Base-by-base conservation (phyloP, 2,797 vertebrate species). In the Notolabrus celidotus region DNA sequence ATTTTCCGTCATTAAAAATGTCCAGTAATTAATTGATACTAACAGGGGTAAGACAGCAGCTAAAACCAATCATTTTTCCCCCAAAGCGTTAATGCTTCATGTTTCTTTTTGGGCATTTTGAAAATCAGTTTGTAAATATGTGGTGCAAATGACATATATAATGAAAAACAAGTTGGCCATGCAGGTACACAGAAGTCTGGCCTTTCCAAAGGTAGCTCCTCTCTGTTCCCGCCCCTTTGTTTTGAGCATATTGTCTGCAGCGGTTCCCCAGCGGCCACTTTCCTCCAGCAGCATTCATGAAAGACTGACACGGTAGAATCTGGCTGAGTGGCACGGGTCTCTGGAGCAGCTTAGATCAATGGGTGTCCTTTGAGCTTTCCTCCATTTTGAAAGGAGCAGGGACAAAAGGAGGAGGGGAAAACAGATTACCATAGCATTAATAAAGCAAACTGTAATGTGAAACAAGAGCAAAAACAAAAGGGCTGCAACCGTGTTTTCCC, bases 381-480 rank as follows among this genome's bases (percentile, higher is more conserved):
- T 77, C 60, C 69, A 67, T 86, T 86, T 69, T 12, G 33, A 50
- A 83, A 85, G 77, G 79, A 55, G 70, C n/a, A 2, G 53, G 53
- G 67, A 75, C 78, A 74, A 71, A 62, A 80, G 78, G 49, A 75
- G 86, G 84, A 79, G 84, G 79, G 67, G 47, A 73, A 79, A 80
- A 54, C 62, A 73, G 82, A 92, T 92, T 92, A 91, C 75, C 90
- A 89, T 89, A 85, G 73, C 89, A 91, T 92, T 92, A 90, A 91
- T 89, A 92, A 91, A 92, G 87, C 88, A 91, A 88, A 89, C 77
- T 72, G 77, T 89, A 92, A 92, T 92, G 88, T 86, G 84, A 89
- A 86, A 90, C 89, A 91, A 82, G 85, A 84, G 75, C 77, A 63
- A 87, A 87, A 85, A 92, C 89, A 91, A 91, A 92, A 85, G 88